A percentile compares a stretch with the other conserved stretches of the same genome.
Conservation (phyloP, 2,888 invertebrate genomes). For the Tenthredo notha region DNA sequence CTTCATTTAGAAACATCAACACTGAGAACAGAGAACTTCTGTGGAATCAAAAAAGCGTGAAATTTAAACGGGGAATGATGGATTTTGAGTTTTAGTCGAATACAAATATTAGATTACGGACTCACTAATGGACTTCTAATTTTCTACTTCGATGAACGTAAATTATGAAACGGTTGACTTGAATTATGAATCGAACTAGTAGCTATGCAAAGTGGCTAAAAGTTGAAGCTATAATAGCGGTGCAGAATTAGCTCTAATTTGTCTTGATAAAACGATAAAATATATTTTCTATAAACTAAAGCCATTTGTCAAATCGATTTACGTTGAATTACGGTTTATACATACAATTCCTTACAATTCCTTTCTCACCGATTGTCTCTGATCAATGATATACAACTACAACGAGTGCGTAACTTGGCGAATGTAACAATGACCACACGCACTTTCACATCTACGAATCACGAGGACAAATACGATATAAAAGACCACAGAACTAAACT, state of each 20-base stretch:
- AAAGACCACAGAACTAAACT: constrained; percentile 20
- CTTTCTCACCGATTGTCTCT: not conserved
- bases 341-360: not conserved
- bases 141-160: not conserved
- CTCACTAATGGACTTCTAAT: not conserved
- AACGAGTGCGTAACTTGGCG: not conserved
- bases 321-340: not conserved
- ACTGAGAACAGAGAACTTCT: too few species aligned
- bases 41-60: too few species aligned
- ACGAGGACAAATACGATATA: constrained; percentile 10
- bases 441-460: constrained; percentile 43
- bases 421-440: constrained; percentile 40
- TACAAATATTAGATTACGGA: not conserved
- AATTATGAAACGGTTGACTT: not conserved
- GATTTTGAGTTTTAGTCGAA: not conserved
- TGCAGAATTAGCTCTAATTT: constrained; percentile 3
- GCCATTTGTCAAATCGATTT: not conserved
- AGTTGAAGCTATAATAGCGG: not conserved
- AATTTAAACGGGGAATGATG: too few species aligned
- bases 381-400: constrained; percentile 27
- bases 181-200: not conserved
- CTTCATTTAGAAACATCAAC: too few species aligned
- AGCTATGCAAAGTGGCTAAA: not conserved
- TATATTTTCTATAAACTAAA: not conserved
- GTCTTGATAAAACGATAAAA: not conserved